phyloP scores from a whole-genome alignment of 2,797 vertebrate species.

The Sebastes oblongus region DNA sequence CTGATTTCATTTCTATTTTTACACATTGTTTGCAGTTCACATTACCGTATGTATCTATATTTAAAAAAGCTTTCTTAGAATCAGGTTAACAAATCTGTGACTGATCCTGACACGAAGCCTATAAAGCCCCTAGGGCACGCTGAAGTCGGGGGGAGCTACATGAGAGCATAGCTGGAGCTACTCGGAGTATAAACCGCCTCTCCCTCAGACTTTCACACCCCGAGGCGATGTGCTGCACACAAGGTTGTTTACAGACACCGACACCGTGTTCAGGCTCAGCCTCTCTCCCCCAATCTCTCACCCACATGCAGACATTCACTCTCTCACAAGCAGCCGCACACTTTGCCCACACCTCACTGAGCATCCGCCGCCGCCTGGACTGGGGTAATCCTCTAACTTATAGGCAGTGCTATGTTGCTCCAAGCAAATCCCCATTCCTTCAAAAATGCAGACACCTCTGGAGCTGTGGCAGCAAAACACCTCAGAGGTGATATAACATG shows the following conservation, averaged over 20 bases:
- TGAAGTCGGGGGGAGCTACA: conserved; percentile 60
- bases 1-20: background rate
- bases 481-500: conserved; percentile 38
- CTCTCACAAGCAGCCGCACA: conserved; percentile 50
- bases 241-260: conserved; percentile 74
- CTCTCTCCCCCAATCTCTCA: conserved; percentile 48
- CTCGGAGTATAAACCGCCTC: conserved; percentile 45
- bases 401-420: conserved; percentile 54
- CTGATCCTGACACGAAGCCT: conserved; percentile 46
- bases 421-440: conserved; percentile 61
- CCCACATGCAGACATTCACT: conserved; percentile 52
- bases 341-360: conserved; percentile 58
- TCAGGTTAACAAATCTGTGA: conserved; percentile 50
- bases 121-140: conserved; percentile 47
- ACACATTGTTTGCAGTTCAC: background rate
- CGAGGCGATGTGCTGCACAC: conserved; percentile 66
- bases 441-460: conserved; percentile 62
- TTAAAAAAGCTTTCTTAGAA: conserved; percentile 24
- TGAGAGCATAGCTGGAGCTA: conserved; percentile 45
- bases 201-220: conserved; percentile 68
- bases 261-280: conserved; percentile 56
- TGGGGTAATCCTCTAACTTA: conserved; percentile 70
- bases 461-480: conserved; percentile 53
- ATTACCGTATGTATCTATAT: background rate
- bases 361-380: conserved; percentile 45